Evolutionary conservation across 1,140 invertebrate species (phyloP).

Genomic region (Dinoponera quadriceps): DNA sequence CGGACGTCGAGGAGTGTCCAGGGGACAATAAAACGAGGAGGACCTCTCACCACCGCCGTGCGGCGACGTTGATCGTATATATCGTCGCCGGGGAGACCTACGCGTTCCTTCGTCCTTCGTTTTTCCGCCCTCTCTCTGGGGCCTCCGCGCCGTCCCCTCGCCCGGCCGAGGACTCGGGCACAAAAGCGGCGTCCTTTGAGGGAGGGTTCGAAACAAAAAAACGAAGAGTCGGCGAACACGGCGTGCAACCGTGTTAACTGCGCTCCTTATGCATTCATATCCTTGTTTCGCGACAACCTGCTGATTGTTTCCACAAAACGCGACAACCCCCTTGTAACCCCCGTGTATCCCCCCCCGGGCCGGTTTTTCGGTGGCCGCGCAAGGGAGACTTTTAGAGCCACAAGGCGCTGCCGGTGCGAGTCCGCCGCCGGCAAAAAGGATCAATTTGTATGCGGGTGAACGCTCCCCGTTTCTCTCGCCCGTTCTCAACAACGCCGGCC

Average conservation of each 20-base stretch:
- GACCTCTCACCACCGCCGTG: constrained; percentile 52
- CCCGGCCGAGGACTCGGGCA: constrained; percentile 41
- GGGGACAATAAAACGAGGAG: constrained; percentile 55
- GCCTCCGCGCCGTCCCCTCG: constrained; percentile 1
- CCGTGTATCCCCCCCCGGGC: constrained; percentile 58
- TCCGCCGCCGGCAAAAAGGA: constrained; percentile 69
- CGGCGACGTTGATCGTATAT: constrained; percentile 79
- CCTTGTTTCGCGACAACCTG: constrained; percentile 80
- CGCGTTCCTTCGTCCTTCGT: constrained; percentile 58
- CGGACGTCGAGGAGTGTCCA: constrained; percentile 67
- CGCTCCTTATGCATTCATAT: constrained; percentile 84
- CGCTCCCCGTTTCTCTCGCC: constrained; percentile 61
- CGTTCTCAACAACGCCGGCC: constrained; percentile 3
- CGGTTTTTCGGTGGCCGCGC: constrained; percentile 71
- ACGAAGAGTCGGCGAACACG: constrained; percentile 73
- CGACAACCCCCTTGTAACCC: constrained; percentile 77
- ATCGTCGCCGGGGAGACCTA: constrained; percentile 73
- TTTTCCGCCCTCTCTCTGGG: constrained; percentile 26
- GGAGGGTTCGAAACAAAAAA: constrained; percentile 76
- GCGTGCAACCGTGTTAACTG: constrained; percentile 82
- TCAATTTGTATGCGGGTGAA: constrained; percentile 76
- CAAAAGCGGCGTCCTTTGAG: constrained; percentile 81
- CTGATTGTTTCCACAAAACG: constrained; percentile 84
- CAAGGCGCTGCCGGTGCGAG: constrained; percentile 60
- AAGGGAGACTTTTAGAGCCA: constrained; percentile 39